phyloP scores from a whole-genome alignment of 2,797 vertebrate genomes.

The Pempheris klunzingeri region DNA sequence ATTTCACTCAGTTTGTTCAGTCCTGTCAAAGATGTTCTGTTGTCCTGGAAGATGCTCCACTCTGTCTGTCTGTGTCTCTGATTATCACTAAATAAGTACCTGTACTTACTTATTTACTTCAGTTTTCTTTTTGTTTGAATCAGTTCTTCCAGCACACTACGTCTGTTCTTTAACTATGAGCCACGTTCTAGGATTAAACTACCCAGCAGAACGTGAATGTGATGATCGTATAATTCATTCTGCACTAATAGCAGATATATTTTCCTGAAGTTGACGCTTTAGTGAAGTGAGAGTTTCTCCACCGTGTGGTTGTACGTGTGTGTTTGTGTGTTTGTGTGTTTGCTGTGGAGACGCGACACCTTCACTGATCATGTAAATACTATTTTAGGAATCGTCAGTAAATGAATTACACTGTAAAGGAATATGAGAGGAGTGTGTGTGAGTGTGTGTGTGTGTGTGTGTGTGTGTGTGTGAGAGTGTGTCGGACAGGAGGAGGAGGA shows the following conservation, averaged over 20 bases:
- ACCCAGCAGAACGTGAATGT: too few species aligned
- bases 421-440: background rate
- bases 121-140: too few species aligned
- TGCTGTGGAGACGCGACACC: slow-evolving; percentile 5
- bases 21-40: background rate
- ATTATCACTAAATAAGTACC: background rate
- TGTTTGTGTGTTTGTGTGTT: background rate
- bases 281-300: too few species aligned
- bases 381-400: slow-evolving; percentile 21
- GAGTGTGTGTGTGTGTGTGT: slow-evolving; percentile 11
- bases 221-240: too few species aligned
- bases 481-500: background rate
- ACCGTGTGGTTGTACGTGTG: background rate
- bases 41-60: background rate
- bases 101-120: too few species aligned
- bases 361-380: background rate
- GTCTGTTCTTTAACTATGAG: too few species aligned
- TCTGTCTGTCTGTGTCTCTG: slow-evolving; percentile 13
- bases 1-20: background rate
- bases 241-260: too few species aligned
- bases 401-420: background rate
- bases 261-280: too few species aligned
- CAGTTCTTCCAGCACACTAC: too few species aligned
- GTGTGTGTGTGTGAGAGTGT: slow-evolving; percentile 11
- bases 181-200: too few species aligned